Evolutionary conservation across 1,140 invertebrate genomes (phyloP).

Genomic region (Ceratosolen solmsi): DNA sequence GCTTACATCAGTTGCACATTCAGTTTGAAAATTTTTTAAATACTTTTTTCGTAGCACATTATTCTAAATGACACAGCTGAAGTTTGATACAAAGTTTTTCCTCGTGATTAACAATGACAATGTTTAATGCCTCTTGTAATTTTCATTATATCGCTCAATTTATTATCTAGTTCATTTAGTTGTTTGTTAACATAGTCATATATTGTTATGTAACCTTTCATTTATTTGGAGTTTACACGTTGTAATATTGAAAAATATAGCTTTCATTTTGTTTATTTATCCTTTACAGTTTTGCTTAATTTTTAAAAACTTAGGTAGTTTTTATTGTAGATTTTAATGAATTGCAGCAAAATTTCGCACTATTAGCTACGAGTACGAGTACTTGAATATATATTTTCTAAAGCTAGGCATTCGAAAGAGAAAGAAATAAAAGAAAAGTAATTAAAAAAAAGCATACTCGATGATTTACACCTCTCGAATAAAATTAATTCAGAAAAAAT

Average conservation of each 20-base stretch:
- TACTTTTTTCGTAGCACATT: slow-evolving; percentile 15
- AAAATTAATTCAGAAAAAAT: not conserved
- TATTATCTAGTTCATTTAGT: slow-evolving; percentile 11
- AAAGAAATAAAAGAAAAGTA: too few species aligned
- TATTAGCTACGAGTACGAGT: not conserved
- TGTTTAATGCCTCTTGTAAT: slow-evolving; percentile 42
- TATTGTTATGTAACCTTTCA: slow-evolving; percentile 19
- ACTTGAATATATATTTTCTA: not conserved
- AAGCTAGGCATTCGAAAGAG: too few species aligned
- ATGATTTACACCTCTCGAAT: too few species aligned
- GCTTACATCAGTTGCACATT: not conserved
- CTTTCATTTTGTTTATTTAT: not conserved
- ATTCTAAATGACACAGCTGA: not conserved
- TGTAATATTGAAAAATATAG: slow-evolving; percentile 15
- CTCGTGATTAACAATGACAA: slow-evolving; percentile 32
- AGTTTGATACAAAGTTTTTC: slow-evolving; percentile 21
- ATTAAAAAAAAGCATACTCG: too few species aligned
- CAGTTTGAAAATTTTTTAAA: not conserved
- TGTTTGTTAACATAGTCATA: slow-evolving; percentile 26
- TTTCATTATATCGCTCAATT: slow-evolving; percentile 25
- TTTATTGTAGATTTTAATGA: slow-evolving; percentile 19
- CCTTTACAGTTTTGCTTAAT: not conserved
- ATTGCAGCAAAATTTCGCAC: not conserved
- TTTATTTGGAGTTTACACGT: not conserved
- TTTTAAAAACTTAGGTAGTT: slow-evolving; percentile 9